Conservation (phyloP, 2,113 vertebrate genomes). For the Morone chrysops region DNA sequence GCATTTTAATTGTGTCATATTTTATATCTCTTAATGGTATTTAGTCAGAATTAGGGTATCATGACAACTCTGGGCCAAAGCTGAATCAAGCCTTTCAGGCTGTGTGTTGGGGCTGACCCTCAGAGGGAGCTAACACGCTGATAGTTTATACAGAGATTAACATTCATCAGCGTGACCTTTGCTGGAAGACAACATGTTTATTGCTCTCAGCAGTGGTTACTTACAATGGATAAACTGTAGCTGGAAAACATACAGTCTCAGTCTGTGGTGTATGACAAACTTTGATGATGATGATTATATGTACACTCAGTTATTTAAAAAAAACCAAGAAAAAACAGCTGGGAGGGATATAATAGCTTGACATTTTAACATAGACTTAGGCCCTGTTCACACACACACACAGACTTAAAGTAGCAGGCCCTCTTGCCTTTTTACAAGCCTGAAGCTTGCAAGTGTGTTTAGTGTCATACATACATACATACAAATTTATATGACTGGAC, state of each 20-base stretch:
- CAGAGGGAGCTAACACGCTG: constrained; percentile 25
- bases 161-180: constrained; percentile 77
- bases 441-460: not conserved
- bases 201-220: constrained; percentile 45
- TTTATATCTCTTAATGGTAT: not conserved
- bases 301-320: not conserved
- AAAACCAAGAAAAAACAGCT: not conserved
- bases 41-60: not conserved
- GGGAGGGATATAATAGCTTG: not conserved
- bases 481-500: not conserved
- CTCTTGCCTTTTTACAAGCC: not conserved
- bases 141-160: constrained; percentile 53
- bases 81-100: not conserved
- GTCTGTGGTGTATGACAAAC: constrained; percentile 7
- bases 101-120: constrained; percentile 22
- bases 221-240: constrained; percentile 30
- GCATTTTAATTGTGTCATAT: not conserved
- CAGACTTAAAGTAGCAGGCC: not conserved
- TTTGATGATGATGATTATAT: constrained; percentile 9
- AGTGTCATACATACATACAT: not conserved
- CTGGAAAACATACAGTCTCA: constrained; percentile 30
- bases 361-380: constrained; percentile 23
- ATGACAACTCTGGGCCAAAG: constrained; percentile 4
- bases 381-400: not conserved
- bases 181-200: constrained; percentile 59